Conservation (phyloP, 2,797 vertebrate genomes). For the Myripristis murdjan region DNA sequence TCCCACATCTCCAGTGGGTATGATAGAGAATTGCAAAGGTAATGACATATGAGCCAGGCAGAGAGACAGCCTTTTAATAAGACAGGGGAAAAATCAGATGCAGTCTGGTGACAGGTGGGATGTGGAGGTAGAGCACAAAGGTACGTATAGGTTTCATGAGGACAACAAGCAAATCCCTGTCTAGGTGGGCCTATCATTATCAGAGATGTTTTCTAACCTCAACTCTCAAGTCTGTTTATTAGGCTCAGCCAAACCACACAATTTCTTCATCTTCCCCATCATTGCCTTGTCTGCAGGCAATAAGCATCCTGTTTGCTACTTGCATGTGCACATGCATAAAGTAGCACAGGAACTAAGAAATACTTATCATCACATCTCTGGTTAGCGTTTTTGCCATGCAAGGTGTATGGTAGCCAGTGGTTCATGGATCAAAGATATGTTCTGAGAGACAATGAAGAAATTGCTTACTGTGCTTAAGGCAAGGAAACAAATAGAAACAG, state of each 20-base stretch:
- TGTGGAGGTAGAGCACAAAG: not conserved
- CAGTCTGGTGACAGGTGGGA: too few relatives aligned
- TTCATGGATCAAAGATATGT: slow-evolving; percentile 2
- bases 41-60: not conserved
- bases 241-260: too few relatives aligned
- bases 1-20: not conserved
- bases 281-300: slow-evolving; percentile 17
- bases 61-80: not conserved
- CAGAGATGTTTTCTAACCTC: too few relatives aligned
- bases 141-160: too few relatives aligned
- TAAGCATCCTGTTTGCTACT: slow-evolving; percentile 40
- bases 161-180: too few relatives aligned
- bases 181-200: too few relatives aligned
- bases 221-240: too few relatives aligned
- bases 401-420: not conserved
- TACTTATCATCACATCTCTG: slow-evolving; percentile 40
- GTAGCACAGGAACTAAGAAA: slow-evolving; percentile 54
- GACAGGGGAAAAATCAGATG: not conserved
- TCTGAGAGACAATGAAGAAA: slow-evolving; percentile 4
- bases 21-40: not conserved
- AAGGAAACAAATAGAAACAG: not conserved
- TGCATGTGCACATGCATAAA: slow-evolving; percentile 31
- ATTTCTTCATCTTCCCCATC: not conserved
- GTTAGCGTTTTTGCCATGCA: slow-evolving; percentile 7
- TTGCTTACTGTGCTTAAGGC: not conserved